These are phyloP conservation scores for Mesorhabditis sp. DNA, from an alignment of 2,888 invertebrate genomes.

Conservation along the genomic window DNA sequence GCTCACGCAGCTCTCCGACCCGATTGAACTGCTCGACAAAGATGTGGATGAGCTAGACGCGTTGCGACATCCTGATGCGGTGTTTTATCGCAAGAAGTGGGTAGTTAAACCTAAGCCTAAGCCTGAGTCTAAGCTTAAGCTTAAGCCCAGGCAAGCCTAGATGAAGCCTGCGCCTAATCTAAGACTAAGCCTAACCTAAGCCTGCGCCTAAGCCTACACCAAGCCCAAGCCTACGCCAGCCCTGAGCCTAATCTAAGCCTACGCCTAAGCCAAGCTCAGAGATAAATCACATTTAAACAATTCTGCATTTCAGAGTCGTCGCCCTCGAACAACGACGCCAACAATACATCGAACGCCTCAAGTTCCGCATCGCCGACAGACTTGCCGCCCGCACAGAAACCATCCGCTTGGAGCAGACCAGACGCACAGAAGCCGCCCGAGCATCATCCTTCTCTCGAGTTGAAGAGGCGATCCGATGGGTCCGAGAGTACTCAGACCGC, in stretches of 20 bases:
- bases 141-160: too few relatives aligned
- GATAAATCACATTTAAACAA: too few relatives aligned
- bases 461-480: constrained; percentile 2
- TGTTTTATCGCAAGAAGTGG: background rate
- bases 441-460: background rate
- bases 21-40: constrained; percentile 9
- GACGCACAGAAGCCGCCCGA: background rate
- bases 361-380: constrained; percentile 72
- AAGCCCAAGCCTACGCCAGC: too few relatives aligned
- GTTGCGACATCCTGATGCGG: constrained; percentile 14
- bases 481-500: constrained; percentile 72
- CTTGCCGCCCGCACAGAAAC: constrained; percentile 6
- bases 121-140: too few relatives aligned
- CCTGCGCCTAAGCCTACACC: too few relatives aligned
- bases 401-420: background rate
- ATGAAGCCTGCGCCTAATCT: too few relatives aligned
- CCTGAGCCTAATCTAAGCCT: too few relatives aligned
- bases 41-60: constrained; percentile 14
- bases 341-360: constrained; percentile 77
- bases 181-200: too few relatives aligned
- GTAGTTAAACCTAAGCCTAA: background rate
- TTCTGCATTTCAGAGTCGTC: constrained; percentile 51
- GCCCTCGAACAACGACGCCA: constrained; percentile 72
- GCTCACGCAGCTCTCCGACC: constrained; percentile 14
- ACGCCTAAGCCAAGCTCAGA: too few relatives aligned